Conservation (phyloP, 2,797 vertebrate genomes). For the Vireo griseus region DNA sequence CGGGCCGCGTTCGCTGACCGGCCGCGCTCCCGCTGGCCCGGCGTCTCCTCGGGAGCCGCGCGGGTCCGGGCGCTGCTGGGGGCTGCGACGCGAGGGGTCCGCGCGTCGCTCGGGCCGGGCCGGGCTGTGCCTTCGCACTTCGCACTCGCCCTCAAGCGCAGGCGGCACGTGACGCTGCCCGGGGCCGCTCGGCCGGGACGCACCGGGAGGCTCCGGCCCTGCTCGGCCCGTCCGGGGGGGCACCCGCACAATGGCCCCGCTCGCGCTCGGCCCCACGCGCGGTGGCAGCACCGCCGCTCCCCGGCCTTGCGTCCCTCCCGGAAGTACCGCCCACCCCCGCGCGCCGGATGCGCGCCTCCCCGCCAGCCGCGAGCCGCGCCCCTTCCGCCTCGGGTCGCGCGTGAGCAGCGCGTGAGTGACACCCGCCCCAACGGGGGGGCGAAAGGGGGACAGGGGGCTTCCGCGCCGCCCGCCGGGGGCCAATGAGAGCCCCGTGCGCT, state of each 20-base stretch:
- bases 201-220: not conserved
- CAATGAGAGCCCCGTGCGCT: not conserved
- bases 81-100: not conserved
- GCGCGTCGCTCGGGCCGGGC: not conserved
- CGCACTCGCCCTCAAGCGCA: not conserved
- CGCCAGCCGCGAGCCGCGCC: not conserved
- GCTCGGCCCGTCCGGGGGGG: not conserved
- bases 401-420: not conserved
- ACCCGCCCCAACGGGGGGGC: too few relatives aligned
- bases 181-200: not conserved
- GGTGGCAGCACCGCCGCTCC: not conserved
- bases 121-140: not conserved
- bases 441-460: accelerated
- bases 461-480: not conserved
- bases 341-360: not conserved
- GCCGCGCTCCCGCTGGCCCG: not conserved
- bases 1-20: not conserved
- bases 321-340: not conserved
- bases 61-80: not conserved
- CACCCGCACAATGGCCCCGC: slow-evolving; percentile 5
- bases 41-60: not conserved
- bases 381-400: not conserved
- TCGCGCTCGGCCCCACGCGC: not conserved
- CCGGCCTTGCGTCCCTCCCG: not conserved
- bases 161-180: slow-evolving; percentile 11